Conservation (phyloP, 2,888 invertebrate genomes). For the Glaucopsyche alexis region DNA sequence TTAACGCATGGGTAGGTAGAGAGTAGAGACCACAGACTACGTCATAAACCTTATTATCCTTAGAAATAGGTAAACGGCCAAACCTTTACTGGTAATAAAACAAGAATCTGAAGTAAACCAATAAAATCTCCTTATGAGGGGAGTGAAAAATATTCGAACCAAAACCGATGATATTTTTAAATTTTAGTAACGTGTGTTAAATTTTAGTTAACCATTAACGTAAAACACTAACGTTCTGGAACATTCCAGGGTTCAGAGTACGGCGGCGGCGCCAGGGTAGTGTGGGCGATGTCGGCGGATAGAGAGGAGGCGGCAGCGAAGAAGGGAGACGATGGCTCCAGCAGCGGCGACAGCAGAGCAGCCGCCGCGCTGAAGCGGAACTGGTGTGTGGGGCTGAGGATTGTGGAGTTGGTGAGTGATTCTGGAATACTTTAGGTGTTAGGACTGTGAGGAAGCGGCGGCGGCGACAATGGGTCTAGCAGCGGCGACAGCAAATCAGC, state of each 20-base stretch:
- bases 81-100: no score
- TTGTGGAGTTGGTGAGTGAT: constrained; percentile 81
- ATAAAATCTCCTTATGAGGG: no score
- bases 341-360: constrained; percentile 62
- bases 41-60: no score
- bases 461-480: background rate
- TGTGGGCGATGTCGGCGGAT: constrained; percentile 82
- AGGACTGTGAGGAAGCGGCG: background rate
- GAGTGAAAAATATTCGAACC: no score
- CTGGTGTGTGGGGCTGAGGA: constrained; percentile 81
- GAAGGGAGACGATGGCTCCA: constrained; percentile 70
- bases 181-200: no score
- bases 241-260: constrained; percentile 66
- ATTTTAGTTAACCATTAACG: no score
- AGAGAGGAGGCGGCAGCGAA: constrained; percentile 78
- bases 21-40: no score
- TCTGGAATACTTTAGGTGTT: background rate
- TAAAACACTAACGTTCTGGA: no score
- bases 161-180: no score
- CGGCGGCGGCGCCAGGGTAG: constrained; percentile 75
- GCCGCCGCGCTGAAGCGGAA: constrained; percentile 68
- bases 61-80: no score
- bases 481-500: background rate
- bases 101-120: no score
- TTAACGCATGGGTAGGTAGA: no score